phyloP scores from a whole-genome alignment of 2,888 invertebrate genomes.

The Spatulosminthurus flaviceps region DNA sequence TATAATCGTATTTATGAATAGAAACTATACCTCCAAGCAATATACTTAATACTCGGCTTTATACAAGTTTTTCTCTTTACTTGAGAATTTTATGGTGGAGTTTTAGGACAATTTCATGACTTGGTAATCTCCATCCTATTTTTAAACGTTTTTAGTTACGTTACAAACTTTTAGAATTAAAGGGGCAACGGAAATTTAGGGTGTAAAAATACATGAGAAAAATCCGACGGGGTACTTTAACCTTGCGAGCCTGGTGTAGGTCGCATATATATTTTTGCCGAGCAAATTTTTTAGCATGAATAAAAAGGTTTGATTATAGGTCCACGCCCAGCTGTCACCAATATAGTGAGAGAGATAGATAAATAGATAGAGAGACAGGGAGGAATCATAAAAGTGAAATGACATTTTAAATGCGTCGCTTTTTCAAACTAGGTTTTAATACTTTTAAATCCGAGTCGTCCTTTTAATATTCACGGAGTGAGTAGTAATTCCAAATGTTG shows the following conservation, averaged over 20 bases:
- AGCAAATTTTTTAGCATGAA: constrained; percentile 21
- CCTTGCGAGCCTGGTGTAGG: constrained; percentile 25
- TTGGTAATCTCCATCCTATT: neutral
- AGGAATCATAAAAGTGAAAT: constrained; percentile 15
- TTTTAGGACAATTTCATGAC: no score
- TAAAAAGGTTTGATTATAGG: constrained; percentile 20
- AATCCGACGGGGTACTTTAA: neutral
- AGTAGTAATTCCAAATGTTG: no score
- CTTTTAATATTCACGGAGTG: neutral
- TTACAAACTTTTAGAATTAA: no score
- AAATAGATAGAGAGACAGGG: no score
- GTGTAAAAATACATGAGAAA: neutral
- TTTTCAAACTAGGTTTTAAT: constrained; percentile 1
- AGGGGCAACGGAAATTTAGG: neutral
- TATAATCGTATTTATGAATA: neutral
- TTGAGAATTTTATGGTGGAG: no score
- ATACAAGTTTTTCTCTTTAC: no score
- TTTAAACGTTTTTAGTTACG: neutral
- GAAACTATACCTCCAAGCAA: no score
- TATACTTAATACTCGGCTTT: no score
- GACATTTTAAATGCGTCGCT: neutral
- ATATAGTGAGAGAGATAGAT: no score
- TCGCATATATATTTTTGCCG: neutral
- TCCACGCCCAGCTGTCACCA: constrained; percentile 15
- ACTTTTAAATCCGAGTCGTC: neutral